Evolutionary conservation across 2,113 vertebrate species (phyloP).

Genomic region (Alosa alosa): DNA sequence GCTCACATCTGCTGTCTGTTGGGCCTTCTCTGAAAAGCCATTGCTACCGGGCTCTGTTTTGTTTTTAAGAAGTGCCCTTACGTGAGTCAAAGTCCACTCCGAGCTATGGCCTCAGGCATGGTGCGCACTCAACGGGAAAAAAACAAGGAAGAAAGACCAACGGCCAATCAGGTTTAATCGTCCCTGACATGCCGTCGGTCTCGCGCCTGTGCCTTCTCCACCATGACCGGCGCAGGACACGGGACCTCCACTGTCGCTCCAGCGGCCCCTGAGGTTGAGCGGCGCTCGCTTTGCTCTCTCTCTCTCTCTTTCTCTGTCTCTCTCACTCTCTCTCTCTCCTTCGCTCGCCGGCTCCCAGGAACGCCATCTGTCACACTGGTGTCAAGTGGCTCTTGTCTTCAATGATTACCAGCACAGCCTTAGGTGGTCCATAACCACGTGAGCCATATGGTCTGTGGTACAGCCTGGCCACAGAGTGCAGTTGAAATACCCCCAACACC

Average conservation of each 20-base stretch:
- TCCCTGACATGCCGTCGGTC: slow-evolving; percentile 69
- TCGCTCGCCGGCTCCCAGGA: slow-evolving; percentile 44
- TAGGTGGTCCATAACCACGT: slow-evolving; percentile 64
- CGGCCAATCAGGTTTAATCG: slow-evolving; percentile 71
- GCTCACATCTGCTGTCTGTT: neutral
- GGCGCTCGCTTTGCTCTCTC: neutral
- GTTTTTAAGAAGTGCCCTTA: slow-evolving; percentile 39
- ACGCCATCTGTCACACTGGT: slow-evolving; percentile 76
- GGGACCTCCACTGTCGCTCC: slow-evolving; percentile 15
- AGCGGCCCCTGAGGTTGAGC: neutral
- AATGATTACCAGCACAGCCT: slow-evolving; percentile 73
- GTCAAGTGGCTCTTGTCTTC: slow-evolving; percentile 76
- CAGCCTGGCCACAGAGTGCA: slow-evolving; percentile 54
- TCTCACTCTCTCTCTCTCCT: neutral
- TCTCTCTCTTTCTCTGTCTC: neutral
- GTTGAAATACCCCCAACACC: slow-evolving; percentile 54
- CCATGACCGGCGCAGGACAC: slow-evolving; percentile 42
- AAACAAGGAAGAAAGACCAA: slow-evolving; percentile 48
- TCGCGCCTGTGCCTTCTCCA: slow-evolving; percentile 62
- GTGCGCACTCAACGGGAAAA: slow-evolving; percentile 58
- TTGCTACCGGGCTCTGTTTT: neutral
- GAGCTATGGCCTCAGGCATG: slow-evolving; percentile 59
- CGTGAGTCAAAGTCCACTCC: slow-evolving; percentile 64
- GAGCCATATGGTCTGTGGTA: slow-evolving; percentile 72
- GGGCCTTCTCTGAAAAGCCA: neutral